Evolutionary conservation across 2,888 invertebrate species (phyloP), one percentile per base, ranked within the genome.

Genomic region (Lymantria monacha): DNA sequence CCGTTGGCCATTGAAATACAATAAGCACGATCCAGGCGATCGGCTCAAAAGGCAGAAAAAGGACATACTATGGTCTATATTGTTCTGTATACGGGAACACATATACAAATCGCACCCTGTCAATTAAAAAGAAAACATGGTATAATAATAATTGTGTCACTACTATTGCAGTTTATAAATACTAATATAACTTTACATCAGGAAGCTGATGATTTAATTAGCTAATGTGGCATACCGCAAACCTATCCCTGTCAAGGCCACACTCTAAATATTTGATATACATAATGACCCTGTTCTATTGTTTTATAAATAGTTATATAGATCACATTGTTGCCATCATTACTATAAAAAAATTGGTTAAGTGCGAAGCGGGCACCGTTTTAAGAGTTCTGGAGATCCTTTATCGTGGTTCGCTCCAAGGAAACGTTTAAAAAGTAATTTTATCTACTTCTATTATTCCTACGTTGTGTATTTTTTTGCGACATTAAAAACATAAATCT

Each of bases 251-350:
- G 40, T 30, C 48, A 53, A 53, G 53, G 49, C 46, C 49, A 38
- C 3, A 44, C 43, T 42, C 41, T 30, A 44, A 46, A 30, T 30
- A 43, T 37, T 53, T 49, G 48, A 36, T 49, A 15, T 42, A 30
- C 7, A 45, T 44, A 47, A 40, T 43, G 37, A 33, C 12, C 44
- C 43, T 42, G 46, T 14, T 46, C 14, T 30, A 49, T 53, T 49
- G 43, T 41, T 12, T 14, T 41, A 41, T 14, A 9, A 41, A 41
- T 53, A 31, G 31, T 37, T 42, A 46, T 42, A 13, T 15, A 43
- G 30, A 30, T 43, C 46, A 44, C 14, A 37, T 22, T 51, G 12
- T 68, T 65, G 59, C 58, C 42, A 22, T 66, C 58, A 66, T 22
- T 22, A 22, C 22, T 5, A 22, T 22, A 3, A 33, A 33, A 33